Base-by-base conservation (phyloP, 1,140 invertebrate species). In the Drosophila repletoides region DNA sequence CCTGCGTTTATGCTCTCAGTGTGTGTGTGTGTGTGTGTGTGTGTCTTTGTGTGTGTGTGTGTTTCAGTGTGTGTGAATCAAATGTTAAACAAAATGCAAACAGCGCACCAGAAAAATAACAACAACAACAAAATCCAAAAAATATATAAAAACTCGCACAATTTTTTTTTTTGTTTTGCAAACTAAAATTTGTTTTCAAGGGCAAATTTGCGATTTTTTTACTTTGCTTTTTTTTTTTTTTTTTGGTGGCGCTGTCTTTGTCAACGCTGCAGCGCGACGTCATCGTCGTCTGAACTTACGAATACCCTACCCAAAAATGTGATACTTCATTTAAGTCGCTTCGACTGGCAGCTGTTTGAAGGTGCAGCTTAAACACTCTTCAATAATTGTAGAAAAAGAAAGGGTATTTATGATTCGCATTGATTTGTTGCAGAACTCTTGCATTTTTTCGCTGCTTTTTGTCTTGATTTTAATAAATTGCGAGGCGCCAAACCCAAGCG, bases 121-220 rank as follows among this genome's bases (percentile, higher is more conserved):
- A 76, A 46, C 45, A 71, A 41, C 60, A 72, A 64, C 53, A 73
- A 65, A 28, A 49, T n/a, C n/a, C 26, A 52, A 10, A 31, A 43
- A n/a, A n/a, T n/a, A n/a, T n/a, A n/a, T n/a, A n/a, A 36, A 72
- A 81, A 75, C 46, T 73, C 75, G 63, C 76, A 79, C 49, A 64
- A 31, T 60, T 75, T 60, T 43, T 26, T 34, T 49, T 33, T 41
- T 72, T 79, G 84, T 76, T 83, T 83, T 19, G 59, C 69, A 87
- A 87, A 87, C 67, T 83, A 72, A 79, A 88, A 79, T 83, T 76
- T 76, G 63, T 88, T 88, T 74, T 88, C 83, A 88, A 88, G 83
- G 83, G 83, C 83, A 79, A 88, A 83, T 68, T 51, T 46, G 67
- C 77, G 76, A 71, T 68, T 77, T 77, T 83, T 72, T 69, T 34